Conservation (phyloP, 1,140 invertebrate genomes). For the Periplaneta americana region DNA sequence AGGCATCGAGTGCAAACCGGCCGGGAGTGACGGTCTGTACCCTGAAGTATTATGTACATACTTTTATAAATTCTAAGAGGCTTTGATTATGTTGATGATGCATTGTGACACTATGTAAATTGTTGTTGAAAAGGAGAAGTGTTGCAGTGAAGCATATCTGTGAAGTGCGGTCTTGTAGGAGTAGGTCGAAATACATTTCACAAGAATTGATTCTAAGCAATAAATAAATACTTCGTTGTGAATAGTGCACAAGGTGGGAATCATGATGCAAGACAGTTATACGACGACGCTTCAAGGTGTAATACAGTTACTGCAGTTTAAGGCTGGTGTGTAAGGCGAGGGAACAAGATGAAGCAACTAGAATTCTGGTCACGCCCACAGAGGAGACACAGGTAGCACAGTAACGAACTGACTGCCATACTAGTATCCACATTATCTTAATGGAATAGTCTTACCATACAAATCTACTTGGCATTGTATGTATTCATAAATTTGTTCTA, state of each 20-base stretch:
- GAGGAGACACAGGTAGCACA: too few species aligned
- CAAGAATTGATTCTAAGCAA: background rate
- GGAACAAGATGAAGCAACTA: background rate
- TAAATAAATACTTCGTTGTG: background rate
- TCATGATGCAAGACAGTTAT: background rate
- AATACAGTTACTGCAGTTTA: background rate
- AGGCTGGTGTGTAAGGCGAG: background rate
- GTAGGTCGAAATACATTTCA: background rate
- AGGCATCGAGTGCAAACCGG: background rate
- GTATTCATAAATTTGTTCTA: too few species aligned
- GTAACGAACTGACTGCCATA: too few species aligned
- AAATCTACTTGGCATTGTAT: too few species aligned
- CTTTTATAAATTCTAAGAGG: background rate
- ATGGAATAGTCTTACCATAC: too few species aligned
- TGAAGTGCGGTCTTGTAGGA: background rate
- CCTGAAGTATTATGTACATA: background rate
- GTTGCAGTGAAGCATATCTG: background rate
- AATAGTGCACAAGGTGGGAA: background rate
- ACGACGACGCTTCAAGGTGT: background rate
- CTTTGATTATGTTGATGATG: background rate
- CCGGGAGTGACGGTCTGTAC: background rate
- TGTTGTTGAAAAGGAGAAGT: background rate
- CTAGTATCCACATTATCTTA: too few species aligned
- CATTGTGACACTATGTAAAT: background rate
- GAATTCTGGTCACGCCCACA: background rate